Conservation (phyloP, 2,888 invertebrate species). For the Amphipoea oculea region DNA sequence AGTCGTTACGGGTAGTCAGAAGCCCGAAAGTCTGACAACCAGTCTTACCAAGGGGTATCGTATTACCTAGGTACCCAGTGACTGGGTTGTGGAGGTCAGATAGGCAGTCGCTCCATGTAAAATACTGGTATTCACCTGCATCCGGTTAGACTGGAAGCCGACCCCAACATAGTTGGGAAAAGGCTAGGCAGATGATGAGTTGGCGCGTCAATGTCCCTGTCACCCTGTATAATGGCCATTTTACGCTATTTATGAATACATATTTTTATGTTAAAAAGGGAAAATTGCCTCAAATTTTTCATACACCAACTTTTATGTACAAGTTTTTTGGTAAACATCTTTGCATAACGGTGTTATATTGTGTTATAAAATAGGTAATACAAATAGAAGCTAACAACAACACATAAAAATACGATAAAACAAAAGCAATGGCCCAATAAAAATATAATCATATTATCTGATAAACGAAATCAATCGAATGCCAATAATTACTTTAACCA, state of each 20-base stretch:
- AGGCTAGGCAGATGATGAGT: too few species aligned
- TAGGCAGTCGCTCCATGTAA: too few species aligned
- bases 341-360: background rate
- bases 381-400: background rate
- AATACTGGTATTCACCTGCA: too few species aligned
- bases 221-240: too few species aligned
- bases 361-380: background rate
- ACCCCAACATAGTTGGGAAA: too few species aligned
- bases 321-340: background rate
- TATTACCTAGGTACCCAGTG: too few species aligned
- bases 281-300: background rate
- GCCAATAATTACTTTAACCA: conserved; percentile 4
- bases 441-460: conserved; percentile 17
- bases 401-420: conserved; percentile 14
- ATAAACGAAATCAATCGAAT: conserved; percentile 14
- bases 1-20: too few species aligned
- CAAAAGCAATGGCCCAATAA: background rate
- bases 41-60: too few species aligned
- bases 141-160: too few species aligned
- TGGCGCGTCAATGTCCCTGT: background rate
- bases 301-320: background rate
- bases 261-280: background rate
- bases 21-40: too few species aligned
- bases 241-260: background rate
- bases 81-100: too few species aligned